Conservation (phyloP, 2,888 invertebrate species). For the Lepetodrilus schrolli region DNA sequence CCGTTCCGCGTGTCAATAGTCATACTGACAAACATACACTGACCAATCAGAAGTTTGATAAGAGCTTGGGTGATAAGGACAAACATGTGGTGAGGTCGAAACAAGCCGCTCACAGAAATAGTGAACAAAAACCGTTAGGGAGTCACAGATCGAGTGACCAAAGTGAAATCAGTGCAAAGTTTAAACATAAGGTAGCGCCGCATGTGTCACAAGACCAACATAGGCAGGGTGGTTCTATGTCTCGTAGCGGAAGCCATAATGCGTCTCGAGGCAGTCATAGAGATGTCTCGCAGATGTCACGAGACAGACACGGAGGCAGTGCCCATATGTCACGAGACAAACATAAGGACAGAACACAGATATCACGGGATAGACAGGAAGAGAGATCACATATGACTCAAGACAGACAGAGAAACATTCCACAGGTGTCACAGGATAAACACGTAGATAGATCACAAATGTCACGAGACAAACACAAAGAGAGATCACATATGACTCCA, state of each 20-base stretch:
- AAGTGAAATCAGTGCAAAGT: too few species aligned
- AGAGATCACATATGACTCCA: too few species aligned
- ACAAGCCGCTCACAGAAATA: too few species aligned
- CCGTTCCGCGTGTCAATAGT: too few species aligned
- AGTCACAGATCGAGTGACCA: too few species aligned
- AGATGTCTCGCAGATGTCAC: background rate
- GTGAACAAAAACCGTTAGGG: too few species aligned
- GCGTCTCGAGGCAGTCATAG: background rate
- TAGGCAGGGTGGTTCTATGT: background rate
- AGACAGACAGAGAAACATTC: background rate
- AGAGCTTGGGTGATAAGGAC: too few species aligned
- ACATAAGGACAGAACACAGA: background rate
- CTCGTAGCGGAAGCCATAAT: background rate
- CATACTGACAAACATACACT: too few species aligned
- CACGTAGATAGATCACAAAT: background rate
- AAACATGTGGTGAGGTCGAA: too few species aligned
- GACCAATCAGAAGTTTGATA: too few species aligned
- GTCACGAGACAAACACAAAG: background rate
- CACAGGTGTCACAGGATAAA: background rate
- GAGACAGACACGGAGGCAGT: background rate
- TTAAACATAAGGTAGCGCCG: background rate
- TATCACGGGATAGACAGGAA: background rate
- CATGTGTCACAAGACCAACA: conserved; percentile 1
- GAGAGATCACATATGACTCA: background rate
- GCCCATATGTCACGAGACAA: background rate